Base-by-base conservation (phyloP, 30 jellyfish, hydroid and myxozoan genomes). In the Sanderia malayensis region DNA sequence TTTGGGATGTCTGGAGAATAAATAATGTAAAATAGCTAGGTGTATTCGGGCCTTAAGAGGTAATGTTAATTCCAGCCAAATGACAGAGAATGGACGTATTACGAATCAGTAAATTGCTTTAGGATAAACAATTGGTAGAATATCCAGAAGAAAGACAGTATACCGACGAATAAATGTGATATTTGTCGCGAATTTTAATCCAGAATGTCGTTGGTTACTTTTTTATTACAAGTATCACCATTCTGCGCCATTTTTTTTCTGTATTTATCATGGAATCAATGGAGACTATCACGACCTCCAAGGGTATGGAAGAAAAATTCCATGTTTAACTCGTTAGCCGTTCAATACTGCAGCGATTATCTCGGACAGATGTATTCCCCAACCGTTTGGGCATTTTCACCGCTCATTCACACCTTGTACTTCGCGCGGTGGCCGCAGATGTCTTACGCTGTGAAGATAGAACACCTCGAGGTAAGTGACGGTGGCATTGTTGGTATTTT, bases 321-420 rank as follows among this genome's bases (percentile, higher is more conserved):
- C 20, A 32, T 78, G n/a, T 78, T 78, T 71, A 78, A 78, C 76
- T 66, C 81, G 1, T 28, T 78, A 31, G 82, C 80, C 37, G 82
- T 78, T 44, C 82, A 78, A 26, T 78, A 78, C 22, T 78, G 89
- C 58, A 47, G 52, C 44, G 82, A 66, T 18, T 10, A 64, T 31
- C 80, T 78, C 0, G 25, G 69, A 10, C 70, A 37, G 76, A 81
- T 82, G 2, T 78, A 78, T 34, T 72, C 53, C 20, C 89, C 89
- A 22, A 64, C 89, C 17, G 27, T 66, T 29, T 78, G 89, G 89
- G 89, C 89, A 30, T 78, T 78, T 44, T 55, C 80, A 1, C 89
- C 89, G 31, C 57, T 26, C 44, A 30, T 78, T 26, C 89, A 78
- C 24, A 66, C 72, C 23, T 70, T 24, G 60, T 78, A 63, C 37